Evolutionary conservation across 2,888 invertebrate genomes (phyloP).

Genomic region (Caenorhabditis sp.): DNA sequence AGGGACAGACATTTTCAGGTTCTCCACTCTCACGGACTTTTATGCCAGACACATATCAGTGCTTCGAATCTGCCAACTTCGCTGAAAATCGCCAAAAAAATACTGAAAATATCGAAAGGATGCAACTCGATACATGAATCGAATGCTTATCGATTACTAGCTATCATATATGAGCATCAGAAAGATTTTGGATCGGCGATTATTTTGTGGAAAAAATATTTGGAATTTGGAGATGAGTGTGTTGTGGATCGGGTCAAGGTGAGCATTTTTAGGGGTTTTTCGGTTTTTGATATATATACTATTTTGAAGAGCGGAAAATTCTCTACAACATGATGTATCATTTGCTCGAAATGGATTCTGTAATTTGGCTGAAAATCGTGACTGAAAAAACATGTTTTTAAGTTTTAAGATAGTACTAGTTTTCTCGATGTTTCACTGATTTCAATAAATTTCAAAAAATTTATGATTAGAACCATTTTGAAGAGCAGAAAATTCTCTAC

Average conservation of each 20-base stretch:
- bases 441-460: no score
- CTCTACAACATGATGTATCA: no score
- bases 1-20: slow-evolving; percentile 18
- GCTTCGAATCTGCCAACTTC: slow-evolving; percentile 22
- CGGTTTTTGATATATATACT: no score
- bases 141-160: slow-evolving; percentile 34
- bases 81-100: slow-evolving; percentile 32
- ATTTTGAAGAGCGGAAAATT: no score
- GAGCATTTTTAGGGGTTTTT: no score
- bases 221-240: slow-evolving; percentile 14
- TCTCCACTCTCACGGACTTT: slow-evolving; percentile 30
- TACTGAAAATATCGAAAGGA: slow-evolving; percentile 3
- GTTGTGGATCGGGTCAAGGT: slow-evolving; percentile 12
- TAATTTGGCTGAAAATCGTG: no score
- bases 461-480: no score
- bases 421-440: no score
- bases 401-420: no score
- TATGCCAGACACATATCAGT: slow-evolving; percentile 32
- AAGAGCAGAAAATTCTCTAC: no score
- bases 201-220: slow-evolving; percentile 35
- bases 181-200: slow-evolving; percentile 31
- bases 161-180: slow-evolving; percentile 43
- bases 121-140: background rate
- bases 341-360: no score
- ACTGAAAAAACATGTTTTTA: no score